These are phyloP conservation scores for Phataginus tricuspis DNA, from an alignment of 2,797 vertebrate genomes.

Conservation along the genomic window DNA sequence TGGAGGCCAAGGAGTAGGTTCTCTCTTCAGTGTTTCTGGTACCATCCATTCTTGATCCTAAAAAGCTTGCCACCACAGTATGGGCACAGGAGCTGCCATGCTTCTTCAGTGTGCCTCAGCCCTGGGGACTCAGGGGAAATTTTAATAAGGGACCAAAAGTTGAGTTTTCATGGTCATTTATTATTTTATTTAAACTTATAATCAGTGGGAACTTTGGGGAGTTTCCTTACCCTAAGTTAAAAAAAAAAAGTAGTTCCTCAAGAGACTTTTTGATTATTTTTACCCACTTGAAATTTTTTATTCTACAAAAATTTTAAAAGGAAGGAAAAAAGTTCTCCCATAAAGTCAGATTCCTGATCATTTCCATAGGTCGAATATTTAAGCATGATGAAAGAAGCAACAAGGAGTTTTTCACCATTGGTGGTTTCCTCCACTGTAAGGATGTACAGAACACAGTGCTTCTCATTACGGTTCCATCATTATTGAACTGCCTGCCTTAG, in stretches of 20 bases:
- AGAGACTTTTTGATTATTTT: neutral
- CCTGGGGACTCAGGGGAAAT: neutral
- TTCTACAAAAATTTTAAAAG: neutral
- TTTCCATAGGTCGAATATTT: neutral
- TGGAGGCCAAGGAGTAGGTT: rapidly evolving
- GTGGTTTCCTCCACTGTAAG: neutral
- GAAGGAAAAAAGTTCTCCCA: neutral
- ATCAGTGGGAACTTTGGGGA: neutral
- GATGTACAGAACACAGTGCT: neutral
- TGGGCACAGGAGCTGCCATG: neutral
- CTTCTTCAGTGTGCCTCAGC: neutral
- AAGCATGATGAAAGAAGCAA: rapidly evolving
- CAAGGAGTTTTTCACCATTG: neutral
- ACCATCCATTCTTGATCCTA: neutral
- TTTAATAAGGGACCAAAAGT: neutral
- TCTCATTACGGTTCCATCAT: neutral
- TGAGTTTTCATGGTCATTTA: neutral
- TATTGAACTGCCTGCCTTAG: neutral
- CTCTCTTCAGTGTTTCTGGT: neutral
- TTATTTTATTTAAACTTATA: conserved; percentile 38
- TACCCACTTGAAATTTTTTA: neutral
- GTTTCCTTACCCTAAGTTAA: neutral
- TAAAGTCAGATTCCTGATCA: neutral
- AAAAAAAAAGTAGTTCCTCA: neutral
- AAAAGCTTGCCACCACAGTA: neutral